Percentiles rank a stretch among this genome's conserved stretches.
Conservation (phyloP, 1,140 invertebrate genomes). For the Brachionus koreanus region DNA sequence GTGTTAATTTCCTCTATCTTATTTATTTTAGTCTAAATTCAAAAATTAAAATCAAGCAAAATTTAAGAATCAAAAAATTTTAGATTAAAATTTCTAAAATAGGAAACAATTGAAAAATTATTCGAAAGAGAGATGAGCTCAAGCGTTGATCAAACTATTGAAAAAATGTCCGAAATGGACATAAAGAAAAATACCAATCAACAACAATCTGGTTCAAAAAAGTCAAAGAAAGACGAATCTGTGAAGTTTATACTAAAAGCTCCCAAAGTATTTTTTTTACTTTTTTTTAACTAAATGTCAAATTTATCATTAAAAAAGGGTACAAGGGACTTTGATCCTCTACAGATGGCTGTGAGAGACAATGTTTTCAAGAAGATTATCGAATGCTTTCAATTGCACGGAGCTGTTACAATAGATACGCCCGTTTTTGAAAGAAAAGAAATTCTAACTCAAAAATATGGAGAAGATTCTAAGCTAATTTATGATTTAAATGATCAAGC, state of each 20-base stretch:
- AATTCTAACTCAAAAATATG: slow-evolving; percentile 72
- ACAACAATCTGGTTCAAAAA: neutral
- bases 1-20: neutral
- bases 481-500: slow-evolving; percentile 98
- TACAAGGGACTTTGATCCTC: slow-evolving; percentile 86
- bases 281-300: neutral
- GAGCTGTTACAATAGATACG: slow-evolving; percentile 97
- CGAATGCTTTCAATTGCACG: slow-evolving; percentile 87
- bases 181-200: neutral
- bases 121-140: neutral
- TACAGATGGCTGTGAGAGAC: slow-evolving; percentile 87
- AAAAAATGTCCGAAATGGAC: neutral
- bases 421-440: slow-evolving; percentile 93
- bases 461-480: slow-evolving; percentile 97
- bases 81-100: neutral
- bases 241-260: slow-evolving; percentile 22
- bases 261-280: slow-evolving; percentile 12
- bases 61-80: neutral
- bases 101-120: neutral
- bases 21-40: neutral
- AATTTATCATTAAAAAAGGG: slow-evolving; percentile 64
- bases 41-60: neutral
- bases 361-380: slow-evolving; percentile 83
- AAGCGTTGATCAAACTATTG: neutral
- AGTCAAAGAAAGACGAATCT: slow-evolving; percentile 24